Evolutionary conservation across 2,113 vertebrate genomes (phyloP).

Genomic region (Clarias magur): DNA sequence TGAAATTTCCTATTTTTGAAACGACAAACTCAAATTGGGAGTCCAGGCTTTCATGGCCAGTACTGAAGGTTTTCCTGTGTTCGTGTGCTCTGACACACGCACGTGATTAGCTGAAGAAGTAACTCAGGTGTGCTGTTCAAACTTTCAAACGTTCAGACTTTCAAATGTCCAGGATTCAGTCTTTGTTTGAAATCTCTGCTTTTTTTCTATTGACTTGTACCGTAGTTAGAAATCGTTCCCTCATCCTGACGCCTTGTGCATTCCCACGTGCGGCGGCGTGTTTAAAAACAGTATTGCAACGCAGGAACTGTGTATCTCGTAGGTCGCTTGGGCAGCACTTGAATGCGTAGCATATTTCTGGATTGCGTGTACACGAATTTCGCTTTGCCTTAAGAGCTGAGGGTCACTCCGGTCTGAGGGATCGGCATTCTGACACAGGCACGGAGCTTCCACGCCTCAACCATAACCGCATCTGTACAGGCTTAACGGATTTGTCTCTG

Average conservation of each 20-base stretch:
- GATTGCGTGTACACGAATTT: constrained; percentile 30
- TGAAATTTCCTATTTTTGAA: too few relatives aligned
- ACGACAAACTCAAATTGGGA: not conserved
- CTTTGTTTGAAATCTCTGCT: not conserved
- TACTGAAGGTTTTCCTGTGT: not conserved
- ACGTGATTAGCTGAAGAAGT: not conserved
- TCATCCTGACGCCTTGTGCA: not conserved
- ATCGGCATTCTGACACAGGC: constrained; percentile 1
- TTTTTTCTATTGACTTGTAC: not conserved
- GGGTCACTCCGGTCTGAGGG: constrained; percentile 13
- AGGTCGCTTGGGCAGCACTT: constrained; percentile 40
- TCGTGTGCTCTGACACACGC: not conserved
- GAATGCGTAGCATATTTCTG: constrained; percentile 31
- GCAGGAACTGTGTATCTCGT: constrained; percentile 16
- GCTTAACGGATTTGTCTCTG: not conserved
- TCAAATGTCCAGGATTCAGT: not conserved
- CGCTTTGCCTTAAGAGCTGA: constrained; percentile 46
- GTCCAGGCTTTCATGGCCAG: not conserved
- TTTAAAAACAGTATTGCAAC: not conserved
- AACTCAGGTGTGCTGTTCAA: not conserved
- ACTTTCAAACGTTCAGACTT: not conserved
- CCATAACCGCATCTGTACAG: not conserved
- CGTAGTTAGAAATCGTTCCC: not conserved
- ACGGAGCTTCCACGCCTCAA: not conserved
- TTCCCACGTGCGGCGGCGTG: not conserved